Percentiles rank a stretch among this genome's conserved stretches.
Conservation (phyloP, 2,113 vertebrate genomes). For the Stomatorhinus ivindoensis region DNA sequence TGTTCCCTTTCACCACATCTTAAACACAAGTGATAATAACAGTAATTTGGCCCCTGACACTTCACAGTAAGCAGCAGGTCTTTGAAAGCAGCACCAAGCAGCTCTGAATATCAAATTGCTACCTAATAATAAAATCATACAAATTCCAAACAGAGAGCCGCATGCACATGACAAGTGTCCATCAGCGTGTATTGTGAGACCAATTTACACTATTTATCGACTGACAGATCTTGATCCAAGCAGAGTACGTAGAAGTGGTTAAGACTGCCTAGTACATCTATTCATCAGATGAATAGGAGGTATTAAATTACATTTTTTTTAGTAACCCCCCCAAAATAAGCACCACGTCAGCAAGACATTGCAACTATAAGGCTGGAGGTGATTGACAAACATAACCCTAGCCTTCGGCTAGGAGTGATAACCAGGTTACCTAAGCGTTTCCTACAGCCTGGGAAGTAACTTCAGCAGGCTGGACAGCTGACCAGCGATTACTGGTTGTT, state of each 20-base stretch:
- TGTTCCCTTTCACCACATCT: neutral
- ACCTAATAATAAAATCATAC: neutral
- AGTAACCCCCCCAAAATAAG: neutral
- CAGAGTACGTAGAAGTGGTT: neutral
- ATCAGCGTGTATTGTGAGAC: neutral
- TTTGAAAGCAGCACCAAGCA: neutral
- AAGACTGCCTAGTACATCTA: neutral
- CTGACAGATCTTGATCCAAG: neutral
- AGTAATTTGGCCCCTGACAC: neutral
- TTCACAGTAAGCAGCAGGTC: neutral
- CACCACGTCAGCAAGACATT: neutral
- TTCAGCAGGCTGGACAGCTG: neutral
- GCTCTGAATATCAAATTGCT: neutral
- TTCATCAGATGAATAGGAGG: neutral
- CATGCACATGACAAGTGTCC: neutral
- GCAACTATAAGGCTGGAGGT: neutral
- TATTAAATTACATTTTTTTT: constrained; percentile 5
- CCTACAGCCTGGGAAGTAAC: neutral
- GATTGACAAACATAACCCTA: neutral
- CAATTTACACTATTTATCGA: neutral
- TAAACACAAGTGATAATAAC: neutral
- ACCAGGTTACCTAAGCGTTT: neutral
- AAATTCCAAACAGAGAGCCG: neutral
- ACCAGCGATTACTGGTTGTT: neutral
- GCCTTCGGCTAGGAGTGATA: neutral